phyloP scores from a whole-genome alignment of 1,140 invertebrate genomes.

The Lithobius niger region DNA sequence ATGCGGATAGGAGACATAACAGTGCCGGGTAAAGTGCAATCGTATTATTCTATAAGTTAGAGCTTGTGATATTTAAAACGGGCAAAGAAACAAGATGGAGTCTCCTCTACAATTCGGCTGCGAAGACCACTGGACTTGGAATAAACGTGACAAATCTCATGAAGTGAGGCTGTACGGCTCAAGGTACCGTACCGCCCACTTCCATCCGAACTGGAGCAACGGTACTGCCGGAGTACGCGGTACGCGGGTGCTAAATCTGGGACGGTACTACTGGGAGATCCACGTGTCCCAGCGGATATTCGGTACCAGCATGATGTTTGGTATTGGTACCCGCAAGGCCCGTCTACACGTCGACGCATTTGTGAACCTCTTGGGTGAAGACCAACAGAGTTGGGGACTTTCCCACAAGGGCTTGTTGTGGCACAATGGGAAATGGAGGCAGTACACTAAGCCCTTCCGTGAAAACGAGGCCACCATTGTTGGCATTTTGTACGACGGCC shows the following conservation, averaged over 20 bases:
- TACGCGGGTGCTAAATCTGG: constrained; percentile 45
- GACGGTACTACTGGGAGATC: constrained; percentile 54
- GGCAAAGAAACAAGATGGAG: too few relatives aligned
- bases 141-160: constrained; percentile 42
- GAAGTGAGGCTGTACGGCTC: constrained; percentile 45
- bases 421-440: constrained; percentile 45
- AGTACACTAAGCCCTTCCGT: constrained; percentile 51
- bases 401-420: constrained; percentile 57
- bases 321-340: constrained; percentile 47
- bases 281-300: constrained; percentile 48
- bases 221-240: constrained; percentile 55
- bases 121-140: constrained; percentile 52
- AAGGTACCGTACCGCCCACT: constrained; percentile 39
- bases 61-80: too few relatives aligned
- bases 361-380: constrained; percentile 53
- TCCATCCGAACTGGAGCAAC: constrained; percentile 62
- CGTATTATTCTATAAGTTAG: too few relatives aligned
- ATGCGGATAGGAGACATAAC: too few relatives aligned
- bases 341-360: constrained; percentile 50
- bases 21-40: too few relatives aligned
- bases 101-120: constrained; percentile 34
- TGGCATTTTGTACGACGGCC: constrained; percentile 50
- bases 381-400: constrained; percentile 53
- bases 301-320: constrained; percentile 65
- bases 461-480: constrained; percentile 52